Conservation (phyloP, 2,797 vertebrate genomes). For the Peromyscus eremicus region DNA sequence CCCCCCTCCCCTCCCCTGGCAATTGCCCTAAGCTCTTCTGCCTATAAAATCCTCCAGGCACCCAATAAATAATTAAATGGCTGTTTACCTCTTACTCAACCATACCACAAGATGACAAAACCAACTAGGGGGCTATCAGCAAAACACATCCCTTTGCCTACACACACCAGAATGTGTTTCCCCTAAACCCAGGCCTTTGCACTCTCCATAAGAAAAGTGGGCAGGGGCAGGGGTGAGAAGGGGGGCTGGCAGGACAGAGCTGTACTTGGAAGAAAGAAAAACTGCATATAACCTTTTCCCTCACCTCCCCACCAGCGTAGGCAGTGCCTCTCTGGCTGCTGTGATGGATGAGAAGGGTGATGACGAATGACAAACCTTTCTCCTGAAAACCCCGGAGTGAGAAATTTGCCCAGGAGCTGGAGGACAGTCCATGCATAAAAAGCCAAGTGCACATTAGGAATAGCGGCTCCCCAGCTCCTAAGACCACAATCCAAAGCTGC, state of each 20-base stretch:
- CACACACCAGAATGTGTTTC: neutral
- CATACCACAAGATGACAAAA: constrained; percentile 1
- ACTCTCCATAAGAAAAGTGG: neutral
- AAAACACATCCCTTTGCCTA: neutral
- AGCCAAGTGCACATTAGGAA: neutral
- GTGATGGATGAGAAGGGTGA: constrained; percentile 70
- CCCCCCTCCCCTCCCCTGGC: neutral
- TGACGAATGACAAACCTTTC: constrained; percentile 75
- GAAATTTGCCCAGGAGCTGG: constrained; percentile 59
- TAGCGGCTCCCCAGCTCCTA: neutral
- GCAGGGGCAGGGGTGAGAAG: rapidly evolving
- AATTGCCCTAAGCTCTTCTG: constrained; percentile 42
- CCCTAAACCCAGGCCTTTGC: neutral
- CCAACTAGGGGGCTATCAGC: neutral
- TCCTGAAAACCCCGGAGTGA: constrained; percentile 68
- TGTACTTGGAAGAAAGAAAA: constrained; percentile 49
- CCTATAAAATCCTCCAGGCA: constrained; percentile 72
- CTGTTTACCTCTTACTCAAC: constrained; percentile 38
- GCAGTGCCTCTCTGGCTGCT: neutral
- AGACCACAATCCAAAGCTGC: constrained; percentile 9
- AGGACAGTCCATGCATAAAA: constrained; percentile 47
- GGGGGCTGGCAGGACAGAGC: neutral
- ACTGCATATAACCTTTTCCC: constrained; percentile 51
- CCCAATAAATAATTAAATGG: constrained; percentile 67
- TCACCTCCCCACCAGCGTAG: constrained; percentile 29